Conservation (phyloP, 2,113 vertebrate genomes). For the Pantherophis guttatus region DNA sequence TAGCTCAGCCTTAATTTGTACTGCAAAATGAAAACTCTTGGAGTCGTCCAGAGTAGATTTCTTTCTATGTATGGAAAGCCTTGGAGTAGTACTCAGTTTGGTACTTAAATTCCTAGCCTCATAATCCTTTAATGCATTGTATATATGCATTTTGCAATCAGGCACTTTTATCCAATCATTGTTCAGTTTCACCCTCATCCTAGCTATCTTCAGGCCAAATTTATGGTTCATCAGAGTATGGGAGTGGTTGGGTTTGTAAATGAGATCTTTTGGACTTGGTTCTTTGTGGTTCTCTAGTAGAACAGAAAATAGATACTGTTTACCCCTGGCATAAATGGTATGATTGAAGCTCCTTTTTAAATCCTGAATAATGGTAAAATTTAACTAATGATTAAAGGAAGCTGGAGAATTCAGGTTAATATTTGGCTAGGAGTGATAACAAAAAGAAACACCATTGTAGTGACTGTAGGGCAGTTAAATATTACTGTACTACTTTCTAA, state of each 20-base stretch:
- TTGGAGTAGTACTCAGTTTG: not conserved
- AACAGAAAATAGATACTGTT: not conserved
- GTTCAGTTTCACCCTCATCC: not conserved
- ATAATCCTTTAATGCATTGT: not conserved
- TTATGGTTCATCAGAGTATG: not conserved
- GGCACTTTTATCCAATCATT: too few species aligned
- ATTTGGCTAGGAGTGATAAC: conserved; percentile 11
- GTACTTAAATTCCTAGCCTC: not conserved
- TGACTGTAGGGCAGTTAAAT: conserved; percentile 12
- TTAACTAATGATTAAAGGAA: conserved; percentile 17
- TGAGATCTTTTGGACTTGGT: not conserved
- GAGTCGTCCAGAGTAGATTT: not conserved
- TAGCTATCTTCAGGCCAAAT: not conserved
- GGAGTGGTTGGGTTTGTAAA: not conserved
- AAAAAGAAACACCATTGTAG: not conserved
- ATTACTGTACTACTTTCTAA: not conserved
- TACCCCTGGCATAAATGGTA: conserved; percentile 17
- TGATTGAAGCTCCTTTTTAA: not conserved
- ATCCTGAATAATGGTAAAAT: not conserved
- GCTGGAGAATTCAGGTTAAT: not conserved
- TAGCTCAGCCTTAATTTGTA: not conserved
- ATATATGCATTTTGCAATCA: not conserved
- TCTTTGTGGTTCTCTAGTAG: not conserved
- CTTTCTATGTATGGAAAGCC: not conserved
- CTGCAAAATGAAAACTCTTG: not conserved